Conservation (phyloP, 1,140 invertebrate genomes). For the Achroia grisella region DNA sequence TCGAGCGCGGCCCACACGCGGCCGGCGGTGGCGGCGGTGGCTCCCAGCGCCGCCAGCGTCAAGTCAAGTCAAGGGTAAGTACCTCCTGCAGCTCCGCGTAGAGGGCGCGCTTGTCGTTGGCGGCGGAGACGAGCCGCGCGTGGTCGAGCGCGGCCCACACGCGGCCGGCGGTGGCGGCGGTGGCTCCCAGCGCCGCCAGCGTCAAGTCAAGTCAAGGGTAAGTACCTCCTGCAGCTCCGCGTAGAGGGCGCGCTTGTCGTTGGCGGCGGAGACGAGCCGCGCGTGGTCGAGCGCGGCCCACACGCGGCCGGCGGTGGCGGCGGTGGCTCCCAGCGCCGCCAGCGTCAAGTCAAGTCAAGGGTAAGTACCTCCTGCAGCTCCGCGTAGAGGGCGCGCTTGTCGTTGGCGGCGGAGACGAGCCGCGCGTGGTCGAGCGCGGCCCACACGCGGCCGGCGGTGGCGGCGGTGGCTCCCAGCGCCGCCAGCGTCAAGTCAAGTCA, state of each 20-base stretch:
- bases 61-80: too few species aligned
- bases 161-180: slow-evolving; percentile 82
- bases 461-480: slow-evolving; percentile 82
- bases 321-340: slow-evolving; percentile 82
- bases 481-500: slow-evolving; percentile 82
- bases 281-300: slow-evolving; percentile 92
- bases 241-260: slow-evolving; percentile 80
- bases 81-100: too few species aligned
- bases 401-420: slow-evolving; percentile 81
- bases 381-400: slow-evolving; percentile 79
- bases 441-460: slow-evolving; percentile 88
- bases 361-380: slow-evolving; percentile 82
- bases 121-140: slow-evolving; percentile 84
- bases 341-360: too few species aligned
- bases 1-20: slow-evolving; percentile 92
- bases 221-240: slow-evolving; percentile 78
- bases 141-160: slow-evolving; percentile 92
- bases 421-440: slow-evolving; percentile 90
- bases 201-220: too few species aligned
- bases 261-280: slow-evolving; percentile 84
- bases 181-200: slow-evolving; percentile 84
- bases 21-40: slow-evolving; percentile 82
- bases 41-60: slow-evolving; percentile 85
- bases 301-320: slow-evolving; percentile 83
- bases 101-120: too few species aligned